Evolutionary conservation across 2,797 vertebrate genomes (phyloP), one percentile per base, ranked within the genome.

Genomic region (Morelia viridis): DNA sequence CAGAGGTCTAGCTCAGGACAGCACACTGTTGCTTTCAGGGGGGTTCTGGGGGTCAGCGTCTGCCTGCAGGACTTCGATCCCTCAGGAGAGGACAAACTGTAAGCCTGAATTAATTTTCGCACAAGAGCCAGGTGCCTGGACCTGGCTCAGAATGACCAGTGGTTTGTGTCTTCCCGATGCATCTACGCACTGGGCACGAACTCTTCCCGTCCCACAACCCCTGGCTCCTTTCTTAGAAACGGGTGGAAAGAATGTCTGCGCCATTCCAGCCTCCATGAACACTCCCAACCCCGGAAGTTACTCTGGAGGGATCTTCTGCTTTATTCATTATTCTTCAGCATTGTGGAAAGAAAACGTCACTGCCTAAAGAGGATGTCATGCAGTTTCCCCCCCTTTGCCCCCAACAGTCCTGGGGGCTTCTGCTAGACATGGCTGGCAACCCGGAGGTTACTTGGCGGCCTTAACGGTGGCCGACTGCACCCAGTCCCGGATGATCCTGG

Each of bases 401-500:
- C 31, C 68, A 41, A 0, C 17, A 3, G 1, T 35, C 65, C 0
- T 53, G 68, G 35, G 19, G 71, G 17, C 35, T 68, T 83, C 35
- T 15, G 61, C 15, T 8, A 65, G n/a, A 65, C 8, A 10, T 10
- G 41, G 65, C 13, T 2, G 9, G 35, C 46, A 6, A 4, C 0
- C 0, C 0, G 3, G 22, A 0, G 0, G 2, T 0, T 26, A 12
- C 89, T 71, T 19, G 0, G 60, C 15, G 17, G 0, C 0, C 5
- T 68, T 83, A 28, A 0, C 0, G n/a, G 22, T 0, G 2, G 96
- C 95, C 0, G 92, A 46, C 92, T 92, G 96, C 92, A 99, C 98
- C 99, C 99, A 99, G 90, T 96, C 71, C 0, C 60, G 53, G n/a
- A 99, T 98, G 93, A 98, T 94, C 24, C 93, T 90, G 0, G 98